A percentile compares a stretch with the other conserved stretches of the same genome.
phyloP scores from a whole-genome alignment of 2,888 invertebrate genomes.

The Andrena minutula region DNA sequence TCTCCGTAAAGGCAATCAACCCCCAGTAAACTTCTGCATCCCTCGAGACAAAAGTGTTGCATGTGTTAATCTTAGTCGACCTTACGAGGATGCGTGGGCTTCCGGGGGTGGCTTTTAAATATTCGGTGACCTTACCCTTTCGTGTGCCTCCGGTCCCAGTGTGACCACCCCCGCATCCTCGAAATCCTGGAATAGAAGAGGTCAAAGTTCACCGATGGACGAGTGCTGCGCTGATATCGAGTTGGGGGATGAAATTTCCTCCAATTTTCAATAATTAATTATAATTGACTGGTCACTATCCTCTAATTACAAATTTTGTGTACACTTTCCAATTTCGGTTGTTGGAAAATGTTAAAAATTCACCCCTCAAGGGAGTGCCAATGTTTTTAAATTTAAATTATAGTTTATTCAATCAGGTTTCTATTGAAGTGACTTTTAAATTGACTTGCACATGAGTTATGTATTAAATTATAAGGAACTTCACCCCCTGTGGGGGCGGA shows the following conservation, averaged over 20 bases:
- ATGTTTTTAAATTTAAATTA: too few species aligned
- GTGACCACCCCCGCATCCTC: neutral
- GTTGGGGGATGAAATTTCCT: neutral
- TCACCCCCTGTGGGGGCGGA: too few species aligned
- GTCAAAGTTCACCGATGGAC: constrained; percentile 12
- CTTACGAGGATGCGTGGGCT: constrained; percentile 19
- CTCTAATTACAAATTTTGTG: neutral
- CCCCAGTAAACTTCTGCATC: too few species aligned
- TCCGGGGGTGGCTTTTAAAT: constrained; percentile 8
- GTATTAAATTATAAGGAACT: too few species aligned
- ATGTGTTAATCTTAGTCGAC: constrained; percentile 6
- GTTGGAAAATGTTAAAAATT: too few species aligned
- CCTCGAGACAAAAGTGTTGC: too few species aligned
- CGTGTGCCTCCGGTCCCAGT: neutral
- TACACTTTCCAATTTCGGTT: neutral
- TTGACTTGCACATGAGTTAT: too few species aligned
- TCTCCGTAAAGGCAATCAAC: too few species aligned
- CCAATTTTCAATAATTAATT: neutral
- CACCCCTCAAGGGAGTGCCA: too few species aligned
- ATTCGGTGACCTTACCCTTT: constrained; percentile 25
- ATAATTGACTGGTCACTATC: neutral
- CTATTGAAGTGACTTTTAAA: too few species aligned
- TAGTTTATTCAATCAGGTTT: too few species aligned
- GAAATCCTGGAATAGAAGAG: constrained; percentile 14
- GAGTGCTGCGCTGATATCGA: neutral